Percentiles rank a stretch among this genome's conserved stretches.
phyloP scores from a whole-genome alignment of 2,797 vertebrate species.

The Lepus townsendii region DNA sequence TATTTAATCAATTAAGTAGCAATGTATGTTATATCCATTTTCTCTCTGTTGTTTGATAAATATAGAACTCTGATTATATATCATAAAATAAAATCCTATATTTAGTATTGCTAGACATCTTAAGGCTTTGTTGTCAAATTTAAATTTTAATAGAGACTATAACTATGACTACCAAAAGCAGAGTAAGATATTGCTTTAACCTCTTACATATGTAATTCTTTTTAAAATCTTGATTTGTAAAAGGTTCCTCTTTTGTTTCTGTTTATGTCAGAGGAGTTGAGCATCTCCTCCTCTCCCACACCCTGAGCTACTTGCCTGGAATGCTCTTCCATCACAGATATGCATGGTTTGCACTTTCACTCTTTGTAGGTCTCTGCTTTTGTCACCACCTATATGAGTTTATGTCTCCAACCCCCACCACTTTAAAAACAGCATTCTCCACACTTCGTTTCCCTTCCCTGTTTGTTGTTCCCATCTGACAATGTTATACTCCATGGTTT shows the following conservation, averaged over 20 bases:
- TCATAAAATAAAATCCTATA: not conserved
- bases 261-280: not conserved
- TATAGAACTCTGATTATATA: not conserved
- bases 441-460: not conserved
- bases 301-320: not conserved
- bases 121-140: not conserved
- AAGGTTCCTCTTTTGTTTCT: not conserved
- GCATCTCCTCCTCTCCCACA: not conserved
- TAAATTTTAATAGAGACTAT: not conserved
- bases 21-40: not conserved
- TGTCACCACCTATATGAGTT: not conserved
- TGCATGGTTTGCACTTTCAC: not conserved
- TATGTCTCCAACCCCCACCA: not conserved
- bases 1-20: not conserved
- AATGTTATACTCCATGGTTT: not conserved
- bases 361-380: not conserved
- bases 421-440: not conserved
- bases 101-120: not conserved
- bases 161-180: not conserved
- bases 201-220: not conserved
- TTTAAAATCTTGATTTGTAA: not conserved
- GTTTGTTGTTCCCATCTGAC: not conserved
- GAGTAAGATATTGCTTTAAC: not conserved
- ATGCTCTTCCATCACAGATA: not conserved
- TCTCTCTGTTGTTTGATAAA: slow-evolving; percentile 1